Evolutionary conservation across 1,140 invertebrate genomes (phyloP).

Genomic region (Drosophila busckii): DNA sequence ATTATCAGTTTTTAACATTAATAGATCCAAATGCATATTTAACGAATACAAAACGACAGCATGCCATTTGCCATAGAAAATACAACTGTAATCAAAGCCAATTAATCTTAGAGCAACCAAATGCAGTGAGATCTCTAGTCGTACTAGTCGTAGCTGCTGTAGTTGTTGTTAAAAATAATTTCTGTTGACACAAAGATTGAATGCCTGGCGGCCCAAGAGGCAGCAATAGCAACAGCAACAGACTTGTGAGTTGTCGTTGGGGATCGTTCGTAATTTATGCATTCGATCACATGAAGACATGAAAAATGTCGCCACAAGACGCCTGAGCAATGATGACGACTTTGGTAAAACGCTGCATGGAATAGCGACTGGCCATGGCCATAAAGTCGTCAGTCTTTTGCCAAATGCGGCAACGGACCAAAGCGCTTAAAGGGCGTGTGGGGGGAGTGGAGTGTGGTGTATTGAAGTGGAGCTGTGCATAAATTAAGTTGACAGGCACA

Average conservation of each 20-base stretch:
- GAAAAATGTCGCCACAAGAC: conserved; percentile 74
- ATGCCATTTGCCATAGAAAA: conserved; percentile 57
- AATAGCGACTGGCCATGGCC: conserved; percentile 20
- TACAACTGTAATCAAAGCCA: conserved; percentile 70
- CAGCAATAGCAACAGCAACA: not conserved
- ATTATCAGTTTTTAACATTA: conserved; percentile 66
- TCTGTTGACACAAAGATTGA: conserved; percentile 76
- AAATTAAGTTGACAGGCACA: conserved; percentile 71
- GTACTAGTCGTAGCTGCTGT: conserved; percentile 21
- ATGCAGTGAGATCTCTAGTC: conserved; percentile 17
- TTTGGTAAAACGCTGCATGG: conserved; percentile 20
- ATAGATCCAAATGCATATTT: conserved; percentile 72
- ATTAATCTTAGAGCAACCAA: conserved; percentile 54
- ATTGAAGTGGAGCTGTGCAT: conserved; percentile 54
- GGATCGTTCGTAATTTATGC: conserved; percentile 65
- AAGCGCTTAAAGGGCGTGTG: not conserved
- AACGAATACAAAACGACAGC: conserved; percentile 43
- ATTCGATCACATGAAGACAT: conserved; percentile 75
- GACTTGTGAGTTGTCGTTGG: conserved; percentile 38
- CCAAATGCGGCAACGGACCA: conserved; percentile 51
- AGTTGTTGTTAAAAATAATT: conserved; percentile 73
- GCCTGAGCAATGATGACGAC: conserved; percentile 62
- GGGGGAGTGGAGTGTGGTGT: not conserved
- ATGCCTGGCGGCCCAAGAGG: conserved; percentile 36
- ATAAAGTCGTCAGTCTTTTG: conserved; percentile 52